Evolutionary conservation across 1,140 invertebrate genomes (phyloP).

Genomic region (Pseudomyrmex cubaensis): DNA sequence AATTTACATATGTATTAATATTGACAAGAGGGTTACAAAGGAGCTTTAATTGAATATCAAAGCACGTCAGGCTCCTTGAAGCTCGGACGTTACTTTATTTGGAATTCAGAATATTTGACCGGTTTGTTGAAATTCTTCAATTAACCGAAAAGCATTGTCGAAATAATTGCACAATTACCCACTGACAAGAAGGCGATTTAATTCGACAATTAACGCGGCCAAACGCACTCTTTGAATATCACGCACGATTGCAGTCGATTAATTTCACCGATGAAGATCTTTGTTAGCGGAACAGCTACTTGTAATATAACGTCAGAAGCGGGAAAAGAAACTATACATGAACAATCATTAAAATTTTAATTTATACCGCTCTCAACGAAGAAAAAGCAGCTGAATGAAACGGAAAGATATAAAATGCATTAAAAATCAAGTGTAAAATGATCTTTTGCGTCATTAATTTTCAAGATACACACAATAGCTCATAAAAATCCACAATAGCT

Average conservation of each 20-base stretch:
- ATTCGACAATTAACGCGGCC: slow-evolving; percentile 3
- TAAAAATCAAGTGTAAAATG: not conserved
- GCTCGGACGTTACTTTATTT: not conserved
- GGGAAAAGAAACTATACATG: not conserved
- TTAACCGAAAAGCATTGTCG: slow-evolving; percentile 34
- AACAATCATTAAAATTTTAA: not conserved
- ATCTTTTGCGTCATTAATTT: not conserved
- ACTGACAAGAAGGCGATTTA: not conserved
- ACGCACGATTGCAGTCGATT: not conserved
- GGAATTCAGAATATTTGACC: slow-evolving; percentile 7
- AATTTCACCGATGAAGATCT: not conserved
- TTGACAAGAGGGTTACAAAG: not conserved
- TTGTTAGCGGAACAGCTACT: not conserved
- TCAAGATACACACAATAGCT: not conserved
- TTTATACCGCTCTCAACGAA: not conserved
- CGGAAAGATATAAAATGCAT: not conserved
- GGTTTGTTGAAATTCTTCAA: slow-evolving; percentile 30
- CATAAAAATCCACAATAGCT: not conserved
- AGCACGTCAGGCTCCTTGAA: not conserved
- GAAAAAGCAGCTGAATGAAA: not conserved
- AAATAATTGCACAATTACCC: slow-evolving; percentile 38
- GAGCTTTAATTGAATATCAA: slow-evolving; percentile 22
- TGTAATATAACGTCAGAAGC: slow-evolving; percentile 13
- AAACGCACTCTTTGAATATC: slow-evolving; percentile 43
- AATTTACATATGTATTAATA: not conserved